Conservation (phyloP, 2,113 vertebrate genomes). For the Hippocampus abdominalis region DNA sequence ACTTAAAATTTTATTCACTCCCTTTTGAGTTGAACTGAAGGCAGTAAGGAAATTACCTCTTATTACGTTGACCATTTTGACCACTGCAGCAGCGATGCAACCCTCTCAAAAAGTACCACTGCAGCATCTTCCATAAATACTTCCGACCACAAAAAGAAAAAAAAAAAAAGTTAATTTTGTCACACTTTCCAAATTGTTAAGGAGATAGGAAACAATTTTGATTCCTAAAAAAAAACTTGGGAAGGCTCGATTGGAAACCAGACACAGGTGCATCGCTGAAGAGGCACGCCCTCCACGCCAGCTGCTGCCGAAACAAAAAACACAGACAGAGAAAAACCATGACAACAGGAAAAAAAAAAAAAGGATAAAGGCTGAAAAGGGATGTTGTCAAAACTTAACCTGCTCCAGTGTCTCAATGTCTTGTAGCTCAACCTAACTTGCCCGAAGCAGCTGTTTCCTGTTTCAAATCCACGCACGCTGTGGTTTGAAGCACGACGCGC, state of each 20-base stretch:
- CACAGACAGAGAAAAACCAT: neutral
- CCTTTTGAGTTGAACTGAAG: slow-evolving; percentile 20
- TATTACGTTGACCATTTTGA: neutral
- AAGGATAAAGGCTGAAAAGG: slow-evolving; percentile 5
- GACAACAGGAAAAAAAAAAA: neutral
- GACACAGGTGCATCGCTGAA: no score
- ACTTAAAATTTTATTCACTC: slow-evolving; percentile 11
- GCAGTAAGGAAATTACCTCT: neutral
- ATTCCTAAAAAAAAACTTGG: no score
- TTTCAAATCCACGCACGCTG: slow-evolving; percentile 20
- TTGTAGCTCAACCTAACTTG: slow-evolving; percentile 27
- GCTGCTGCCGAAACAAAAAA: no score
- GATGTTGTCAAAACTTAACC: slow-evolving; percentile 11
- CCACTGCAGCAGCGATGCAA: neutral
- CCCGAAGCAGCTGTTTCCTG: slow-evolving; percentile 13
- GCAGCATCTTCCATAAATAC: neutral
- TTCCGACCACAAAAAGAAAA: neutral
- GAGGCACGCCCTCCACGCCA: no score
- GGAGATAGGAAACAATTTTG: neutral
- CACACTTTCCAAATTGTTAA: neutral
- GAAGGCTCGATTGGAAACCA: no score
- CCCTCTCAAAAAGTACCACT: neutral
- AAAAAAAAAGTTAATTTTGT: neutral
- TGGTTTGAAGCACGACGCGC: slow-evolving; percentile 36
- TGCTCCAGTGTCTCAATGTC: slow-evolving; percentile 1